A percentile compares a stretch with the other conserved stretches of the same genome.
These are phyloP conservation scores for Alfaro cultratus DNA, from an alignment of 2,797 vertebrate species.

Conservation along the genomic window DNA sequence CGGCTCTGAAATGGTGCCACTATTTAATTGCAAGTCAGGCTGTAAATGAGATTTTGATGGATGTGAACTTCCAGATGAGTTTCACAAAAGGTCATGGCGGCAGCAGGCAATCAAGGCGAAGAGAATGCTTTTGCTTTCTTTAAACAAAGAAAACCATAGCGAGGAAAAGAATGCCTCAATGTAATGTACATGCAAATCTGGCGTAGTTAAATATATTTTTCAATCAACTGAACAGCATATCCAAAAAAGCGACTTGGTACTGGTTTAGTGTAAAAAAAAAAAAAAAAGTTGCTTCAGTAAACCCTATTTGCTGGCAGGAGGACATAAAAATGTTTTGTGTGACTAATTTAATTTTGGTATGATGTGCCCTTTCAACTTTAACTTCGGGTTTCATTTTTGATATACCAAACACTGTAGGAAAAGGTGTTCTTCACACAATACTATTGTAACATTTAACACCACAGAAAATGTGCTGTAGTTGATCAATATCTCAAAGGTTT, in stretches of 20 bases:
- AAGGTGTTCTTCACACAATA: not conserved
- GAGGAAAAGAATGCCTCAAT: slow-evolving; percentile 1
- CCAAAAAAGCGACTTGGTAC: not conserved
- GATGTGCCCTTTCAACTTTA: not conserved
- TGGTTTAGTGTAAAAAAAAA: not conserved
- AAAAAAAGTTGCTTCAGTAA: not conserved
- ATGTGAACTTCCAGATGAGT: slow-evolving; percentile 60
- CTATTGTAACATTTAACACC: not conserved
- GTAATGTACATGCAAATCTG: not conserved
- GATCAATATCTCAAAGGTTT: not conserved
- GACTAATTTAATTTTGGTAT: not conserved
- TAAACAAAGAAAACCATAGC: not conserved
- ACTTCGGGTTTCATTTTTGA: not conserved
- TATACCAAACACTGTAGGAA: not conserved
- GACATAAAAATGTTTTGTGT: not conserved
- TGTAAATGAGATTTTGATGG: slow-evolving; percentile 67
- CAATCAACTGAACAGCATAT: slow-evolving; percentile 14
- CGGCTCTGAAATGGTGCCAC: slow-evolving; percentile 43
- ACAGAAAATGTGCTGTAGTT: not conserved
- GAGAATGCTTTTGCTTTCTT: slow-evolving; percentile 13
- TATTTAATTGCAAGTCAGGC: slow-evolving; percentile 53
- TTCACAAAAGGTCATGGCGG: slow-evolving; percentile 57
- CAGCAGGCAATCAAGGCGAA: slow-evolving; percentile 58
- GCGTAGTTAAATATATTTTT: slow-evolving; percentile 6
- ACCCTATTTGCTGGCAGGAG: not conserved